These are phyloP conservation scores for Oncopodura yosiiana DNA, from an alignment of 1,140 invertebrate genomes.

Conservation along the genomic window DNA sequence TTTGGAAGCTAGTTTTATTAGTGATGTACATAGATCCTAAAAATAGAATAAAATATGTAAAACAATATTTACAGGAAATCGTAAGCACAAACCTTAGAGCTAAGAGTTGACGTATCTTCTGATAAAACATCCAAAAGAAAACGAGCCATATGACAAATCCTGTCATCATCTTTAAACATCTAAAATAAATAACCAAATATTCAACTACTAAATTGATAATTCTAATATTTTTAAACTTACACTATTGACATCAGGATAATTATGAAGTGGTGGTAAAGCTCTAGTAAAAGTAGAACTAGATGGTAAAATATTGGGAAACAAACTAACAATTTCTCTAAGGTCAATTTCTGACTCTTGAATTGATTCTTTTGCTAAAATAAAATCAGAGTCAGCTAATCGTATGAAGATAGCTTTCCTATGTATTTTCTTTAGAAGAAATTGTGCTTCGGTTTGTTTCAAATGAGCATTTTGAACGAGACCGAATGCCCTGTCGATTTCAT, in stretches of 20 bases:
- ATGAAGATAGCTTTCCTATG: constrained; percentile 28
- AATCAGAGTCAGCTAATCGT: constrained; percentile 15
- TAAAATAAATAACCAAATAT: constrained; percentile 2
- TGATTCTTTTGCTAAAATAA: constrained; percentile 19
- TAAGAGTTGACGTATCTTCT: not conserved
- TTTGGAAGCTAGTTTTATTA: constrained; percentile 26
- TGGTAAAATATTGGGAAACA: constrained; percentile 28
- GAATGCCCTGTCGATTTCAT: constrained; percentile 29
- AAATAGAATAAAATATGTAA: constrained; percentile 3
- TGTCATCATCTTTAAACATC: constrained; percentile 16
- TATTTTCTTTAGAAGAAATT: constrained; percentile 20
- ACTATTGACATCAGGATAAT: constrained; percentile 18
- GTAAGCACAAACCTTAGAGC: not conserved
- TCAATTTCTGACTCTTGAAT: constrained; percentile 23
- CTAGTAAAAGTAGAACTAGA: constrained; percentile 21
- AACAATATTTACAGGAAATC: not conserved
- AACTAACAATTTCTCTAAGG: constrained; percentile 27
- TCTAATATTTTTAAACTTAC: constrained; percentile 8
- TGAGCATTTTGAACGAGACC: constrained; percentile 22
- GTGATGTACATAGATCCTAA: constrained; percentile 27
- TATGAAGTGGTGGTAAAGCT: constrained; percentile 21
- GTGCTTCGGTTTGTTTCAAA: constrained; percentile 13
- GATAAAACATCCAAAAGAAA: constrained; percentile 17
- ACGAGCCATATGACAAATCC: not conserved
- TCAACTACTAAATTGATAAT: not conserved